A percentile compares a stretch with the other conserved stretches of the same genome.
Evolutionary conservation across 1,140 invertebrate genomes (phyloP).

Genomic region (Hormaphis cornu): DNA sequence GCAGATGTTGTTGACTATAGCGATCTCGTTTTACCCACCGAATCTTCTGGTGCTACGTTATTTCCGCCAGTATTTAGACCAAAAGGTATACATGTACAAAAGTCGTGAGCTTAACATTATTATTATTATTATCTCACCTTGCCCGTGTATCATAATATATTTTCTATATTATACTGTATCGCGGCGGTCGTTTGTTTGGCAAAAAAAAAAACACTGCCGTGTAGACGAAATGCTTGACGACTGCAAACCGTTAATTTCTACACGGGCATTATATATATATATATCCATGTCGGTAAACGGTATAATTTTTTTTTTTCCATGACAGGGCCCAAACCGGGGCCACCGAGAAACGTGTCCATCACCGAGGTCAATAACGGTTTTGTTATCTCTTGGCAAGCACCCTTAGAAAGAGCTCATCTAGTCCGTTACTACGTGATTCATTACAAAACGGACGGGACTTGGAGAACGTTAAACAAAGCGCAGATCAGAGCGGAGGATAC

Average conservation of each 20-base stretch:
- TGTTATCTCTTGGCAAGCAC: slow-evolving; percentile 77
- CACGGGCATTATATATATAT: neutral
- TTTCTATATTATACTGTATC: neutral
- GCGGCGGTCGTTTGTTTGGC: neutral
- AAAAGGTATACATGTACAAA: slow-evolving; percentile 51
- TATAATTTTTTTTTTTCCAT: neutral
- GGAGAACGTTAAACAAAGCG: slow-evolving; percentile 76
- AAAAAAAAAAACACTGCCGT: neutral
- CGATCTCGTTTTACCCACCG: slow-evolving; percentile 66
- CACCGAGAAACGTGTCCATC: slow-evolving; percentile 77
- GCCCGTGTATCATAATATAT: neutral
- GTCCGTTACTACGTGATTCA: slow-evolving; percentile 87
- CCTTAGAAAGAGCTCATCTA: slow-evolving; percentile 63
- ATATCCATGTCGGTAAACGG: neutral
- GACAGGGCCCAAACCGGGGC: slow-evolving; percentile 77
- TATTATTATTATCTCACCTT: neutral
- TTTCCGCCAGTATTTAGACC: slow-evolving; percentile 60
- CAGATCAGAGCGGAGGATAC: slow-evolving; percentile 79
- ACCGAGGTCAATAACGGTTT: slow-evolving; percentile 76
- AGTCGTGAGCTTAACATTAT: neutral
- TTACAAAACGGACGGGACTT: slow-evolving; percentile 75
- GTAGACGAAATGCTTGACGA: neutral
- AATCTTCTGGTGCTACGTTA: slow-evolving; percentile 60
- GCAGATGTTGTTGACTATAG: slow-evolving; percentile 68
- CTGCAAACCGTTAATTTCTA: too few species aligned